Evolutionary conservation across 2,888 invertebrate species (phyloP).

Genomic region (Crematogaster levior): DNA sequence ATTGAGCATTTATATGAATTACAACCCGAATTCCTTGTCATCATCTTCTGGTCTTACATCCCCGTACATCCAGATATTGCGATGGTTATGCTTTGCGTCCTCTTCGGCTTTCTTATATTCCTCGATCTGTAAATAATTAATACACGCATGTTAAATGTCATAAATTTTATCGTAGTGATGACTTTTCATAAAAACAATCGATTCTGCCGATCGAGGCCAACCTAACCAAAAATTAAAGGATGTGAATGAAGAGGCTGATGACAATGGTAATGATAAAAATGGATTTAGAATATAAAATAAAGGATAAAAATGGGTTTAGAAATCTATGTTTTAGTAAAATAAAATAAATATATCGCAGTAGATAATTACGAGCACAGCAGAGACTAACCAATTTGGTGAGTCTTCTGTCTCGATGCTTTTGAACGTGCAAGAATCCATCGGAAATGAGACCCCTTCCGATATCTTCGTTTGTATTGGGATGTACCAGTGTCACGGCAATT

Average conservation of each 20-base stretch:
- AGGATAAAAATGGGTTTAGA: background rate
- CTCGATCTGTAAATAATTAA: conserved; percentile 86
- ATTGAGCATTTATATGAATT: conserved; percentile 64
- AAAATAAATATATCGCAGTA: background rate
- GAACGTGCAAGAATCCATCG: conserved; percentile 94
- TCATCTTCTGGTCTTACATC: conserved; percentile 97
- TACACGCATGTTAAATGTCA: background rate
- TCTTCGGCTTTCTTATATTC: conserved; percentile 96
- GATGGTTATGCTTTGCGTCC: conserved; percentile 93
- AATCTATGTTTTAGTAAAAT: background rate
- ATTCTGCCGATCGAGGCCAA: background rate
- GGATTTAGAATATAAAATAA: too few relatives aligned
- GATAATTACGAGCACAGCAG: background rate
- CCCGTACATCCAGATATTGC: conserved; percentile 99
- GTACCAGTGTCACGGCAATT: conserved; percentile 87
- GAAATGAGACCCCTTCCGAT: conserved; percentile 92
- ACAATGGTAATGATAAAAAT: background rate
- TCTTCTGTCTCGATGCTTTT: conserved; percentile 92
- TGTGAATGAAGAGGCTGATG: background rate
- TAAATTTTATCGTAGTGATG: background rate
- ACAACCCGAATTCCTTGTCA: conserved; percentile 88
- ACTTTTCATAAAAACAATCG: background rate
- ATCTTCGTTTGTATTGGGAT: conserved; percentile 89
- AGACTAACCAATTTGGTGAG: conserved; percentile 90
- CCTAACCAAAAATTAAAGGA: background rate